Evolutionary conservation across 2,113 vertebrate genomes (phyloP), one percentile per base, ranked within the genome.

Genomic region (Oreochromis aureus): DNA sequence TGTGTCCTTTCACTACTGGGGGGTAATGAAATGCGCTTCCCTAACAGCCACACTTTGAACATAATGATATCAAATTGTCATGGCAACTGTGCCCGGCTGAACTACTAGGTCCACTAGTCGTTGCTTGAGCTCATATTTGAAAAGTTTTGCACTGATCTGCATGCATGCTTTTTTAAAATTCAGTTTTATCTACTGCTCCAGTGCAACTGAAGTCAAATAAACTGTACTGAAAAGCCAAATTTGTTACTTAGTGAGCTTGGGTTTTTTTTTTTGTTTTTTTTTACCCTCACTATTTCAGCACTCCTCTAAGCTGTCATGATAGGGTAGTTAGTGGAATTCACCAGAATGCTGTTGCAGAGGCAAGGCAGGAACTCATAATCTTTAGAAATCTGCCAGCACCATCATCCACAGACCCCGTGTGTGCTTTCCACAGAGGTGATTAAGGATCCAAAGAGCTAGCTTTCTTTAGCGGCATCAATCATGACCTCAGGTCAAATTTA

Each of bases 401-500:
- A 78, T 48, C 30, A 10, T 30, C 71, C 71, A 51, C 71, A 32
- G 44, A 76, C 24, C 41, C 24, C 6, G 10, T 78, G 71, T 78
- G 46, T 78, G 44, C 24, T 10, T 71, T 78, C 51, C 46, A 34
- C 39, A n/a, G 63, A 80, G 30, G 56, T 34, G 58, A 78, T 86
- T 54, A 73, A 22, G 58, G 85, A 59, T 61, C 13, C 48, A 80
- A 81, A 87, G 15, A 73, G 78, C 36, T 44, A 19, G n/a, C 73
- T 86, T 82, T 55, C 56, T 73, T 41, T 13, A 34, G 56, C 71
- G 53, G 54, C 69, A 27, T 48, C 87, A 18, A 10, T 79, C 12
- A 3, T 4, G 44, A 32, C 81, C 78, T 63, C 54, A 3, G 63
- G 90, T 89, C 41, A 44, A 80, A 90, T 61, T 24, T 44, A 46